phyloP scores from a whole-genome alignment of 2,113 vertebrate species.

The Chionomys nivalis region DNA sequence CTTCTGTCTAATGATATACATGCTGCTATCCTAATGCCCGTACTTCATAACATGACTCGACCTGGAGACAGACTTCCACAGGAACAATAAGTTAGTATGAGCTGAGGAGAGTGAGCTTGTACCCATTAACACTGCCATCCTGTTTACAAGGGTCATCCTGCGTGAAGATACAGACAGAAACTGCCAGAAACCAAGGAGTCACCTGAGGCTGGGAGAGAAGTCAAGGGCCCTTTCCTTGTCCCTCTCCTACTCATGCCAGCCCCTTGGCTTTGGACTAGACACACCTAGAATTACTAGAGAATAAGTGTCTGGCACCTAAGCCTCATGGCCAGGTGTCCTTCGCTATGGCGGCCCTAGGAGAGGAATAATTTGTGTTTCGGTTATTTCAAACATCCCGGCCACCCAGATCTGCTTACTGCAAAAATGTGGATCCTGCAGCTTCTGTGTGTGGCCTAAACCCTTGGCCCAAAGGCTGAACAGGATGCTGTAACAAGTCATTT shows the following conservation, averaged over 20 bases:
- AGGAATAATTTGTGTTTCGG: neutral
- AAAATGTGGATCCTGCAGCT: neutral
- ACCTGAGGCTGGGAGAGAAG: neutral
- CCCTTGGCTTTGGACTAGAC: neutral
- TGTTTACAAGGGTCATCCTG: neutral
- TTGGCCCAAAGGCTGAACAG: neutral
- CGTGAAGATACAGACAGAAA: neutral
- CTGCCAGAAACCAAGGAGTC: neutral
- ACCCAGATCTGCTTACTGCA: neutral
- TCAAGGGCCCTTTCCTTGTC: neutral
- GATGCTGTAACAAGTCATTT: conserved; percentile 27
- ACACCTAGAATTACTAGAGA: neutral
- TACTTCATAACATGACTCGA: neutral
- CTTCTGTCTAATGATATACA: too few species aligned
- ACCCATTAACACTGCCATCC: neutral
- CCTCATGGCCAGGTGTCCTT: neutral
- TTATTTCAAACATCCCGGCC: neutral
- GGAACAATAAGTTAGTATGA: neutral
- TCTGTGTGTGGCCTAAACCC: neutral
- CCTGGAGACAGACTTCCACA: neutral
- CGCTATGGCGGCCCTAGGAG: neutral
- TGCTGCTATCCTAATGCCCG: neutral
- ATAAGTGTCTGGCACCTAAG: neutral
- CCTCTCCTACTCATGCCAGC: too few species aligned
- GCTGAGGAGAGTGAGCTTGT: neutral